A percentile compares a stretch with the other conserved stretches of the same genome.
phyloP scores from a whole-genome alignment of 2,888 invertebrate species.

The Morpho achilles region DNA sequence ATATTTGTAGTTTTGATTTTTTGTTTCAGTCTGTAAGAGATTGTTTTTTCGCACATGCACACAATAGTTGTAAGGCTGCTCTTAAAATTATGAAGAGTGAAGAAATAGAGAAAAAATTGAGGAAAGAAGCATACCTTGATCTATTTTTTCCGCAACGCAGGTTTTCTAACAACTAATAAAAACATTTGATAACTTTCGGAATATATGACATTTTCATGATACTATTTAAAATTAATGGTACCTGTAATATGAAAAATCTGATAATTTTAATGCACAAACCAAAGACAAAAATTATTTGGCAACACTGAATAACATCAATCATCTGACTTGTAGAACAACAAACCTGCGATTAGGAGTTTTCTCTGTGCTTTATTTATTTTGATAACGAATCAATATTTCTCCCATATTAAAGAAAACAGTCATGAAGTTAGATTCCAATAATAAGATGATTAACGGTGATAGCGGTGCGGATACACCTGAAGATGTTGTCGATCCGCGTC shows the following conservation, averaged over 20 bases:
- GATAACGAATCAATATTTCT: constrained; percentile 48
- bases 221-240: too few relatives aligned
- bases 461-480: constrained; percentile 64
- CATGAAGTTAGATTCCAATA: constrained; percentile 75
- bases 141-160: constrained; percentile 67
- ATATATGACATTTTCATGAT: too few relatives aligned
- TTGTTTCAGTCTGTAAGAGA: constrained; percentile 65
- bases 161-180: constrained; percentile 43
- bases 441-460: constrained; percentile 70
- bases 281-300: constrained; percentile 31
- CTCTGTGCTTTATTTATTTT: constrained; percentile 54
- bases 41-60: constrained; percentile 72
- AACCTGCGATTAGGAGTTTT: constrained; percentile 13
- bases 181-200: too few relatives aligned
- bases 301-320: constrained; percentile 51
- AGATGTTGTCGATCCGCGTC: constrained; percentile 64
- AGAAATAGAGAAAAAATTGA: constrained; percentile 67
- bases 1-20: background rate
- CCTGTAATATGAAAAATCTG: too few relatives aligned
- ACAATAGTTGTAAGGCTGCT: constrained; percentile 72
- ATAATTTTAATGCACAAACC: background rate
- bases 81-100: constrained; percentile 71
- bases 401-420: constrained; percentile 31
- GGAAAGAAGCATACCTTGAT: constrained; percentile 71
- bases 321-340: constrained; percentile 50